A percentile compares a stretch with the other conserved stretches of the same genome.
Evolutionary conservation across 1,140 invertebrate species (phyloP).

Genomic region (Asobara japonica): DNA sequence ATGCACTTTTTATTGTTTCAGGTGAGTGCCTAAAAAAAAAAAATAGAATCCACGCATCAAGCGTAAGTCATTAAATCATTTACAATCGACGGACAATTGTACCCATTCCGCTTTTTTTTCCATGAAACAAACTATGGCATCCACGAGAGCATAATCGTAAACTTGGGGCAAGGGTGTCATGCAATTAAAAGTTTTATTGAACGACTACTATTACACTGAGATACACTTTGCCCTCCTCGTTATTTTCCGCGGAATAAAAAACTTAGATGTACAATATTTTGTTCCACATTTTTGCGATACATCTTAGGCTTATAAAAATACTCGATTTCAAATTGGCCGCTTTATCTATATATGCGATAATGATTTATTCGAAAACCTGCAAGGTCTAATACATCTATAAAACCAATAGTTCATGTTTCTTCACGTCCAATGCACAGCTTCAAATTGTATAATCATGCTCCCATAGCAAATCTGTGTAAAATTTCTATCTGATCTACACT

Average conservation of each 20-base stretch:
- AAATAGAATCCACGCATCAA: neutral
- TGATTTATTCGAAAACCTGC: too few relatives aligned
- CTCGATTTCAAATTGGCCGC: too few relatives aligned
- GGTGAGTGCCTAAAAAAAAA: constrained; percentile 21
- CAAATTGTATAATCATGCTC: too few relatives aligned
- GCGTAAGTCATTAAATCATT: neutral
- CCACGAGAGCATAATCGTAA: neutral
- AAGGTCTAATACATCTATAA: too few relatives aligned
- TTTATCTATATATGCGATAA: too few relatives aligned
- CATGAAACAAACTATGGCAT: neutral
- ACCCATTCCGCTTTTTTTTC: neutral
- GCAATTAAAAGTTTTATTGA: constrained; percentile 16
- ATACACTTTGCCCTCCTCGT: neutral
- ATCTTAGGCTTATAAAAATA: too few relatives aligned
- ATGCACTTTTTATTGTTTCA: constrained; percentile 14
- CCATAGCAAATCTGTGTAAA: too few relatives aligned
- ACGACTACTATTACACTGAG: neutral
- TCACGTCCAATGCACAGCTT: too few relatives aligned
- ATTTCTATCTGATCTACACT: too few relatives aligned
- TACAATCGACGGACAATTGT: neutral
- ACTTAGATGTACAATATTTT: neutral
- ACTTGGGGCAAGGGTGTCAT: neutral
- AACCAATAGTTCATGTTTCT: too few relatives aligned
- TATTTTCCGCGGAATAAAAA: neutral
- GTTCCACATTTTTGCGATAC: constrained; percentile 7